These are phyloP conservation scores for Callaeas wilsoni DNA, from an alignment of 2,113 vertebrate genomes.

Conservation along the genomic window DNA sequence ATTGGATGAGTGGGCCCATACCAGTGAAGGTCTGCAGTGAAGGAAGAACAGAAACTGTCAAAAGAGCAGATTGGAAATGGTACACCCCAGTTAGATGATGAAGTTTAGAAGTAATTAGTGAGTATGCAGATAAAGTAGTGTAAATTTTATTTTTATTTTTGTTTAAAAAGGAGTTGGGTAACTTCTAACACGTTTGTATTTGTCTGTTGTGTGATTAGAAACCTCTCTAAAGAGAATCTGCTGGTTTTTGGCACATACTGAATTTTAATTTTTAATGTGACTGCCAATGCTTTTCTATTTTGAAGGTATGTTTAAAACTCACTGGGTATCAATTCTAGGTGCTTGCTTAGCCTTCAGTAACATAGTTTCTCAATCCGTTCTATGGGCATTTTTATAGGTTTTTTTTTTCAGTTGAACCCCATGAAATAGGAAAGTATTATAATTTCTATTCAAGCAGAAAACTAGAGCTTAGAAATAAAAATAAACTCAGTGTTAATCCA, in stretches of 20 bases:
- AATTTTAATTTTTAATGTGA: neutral
- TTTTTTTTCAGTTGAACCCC: neutral
- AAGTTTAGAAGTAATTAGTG: neutral
- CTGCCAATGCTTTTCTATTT: neutral
- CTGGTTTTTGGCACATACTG: neutral
- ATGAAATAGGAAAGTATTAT: neutral
- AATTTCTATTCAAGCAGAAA: neutral
- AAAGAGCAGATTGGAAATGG: neutral
- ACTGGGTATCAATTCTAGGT: neutral
- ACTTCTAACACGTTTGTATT: neutral
- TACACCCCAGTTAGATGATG: neutral
- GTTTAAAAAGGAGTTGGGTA: neutral
- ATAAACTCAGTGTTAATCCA: neutral
- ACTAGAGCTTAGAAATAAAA: neutral
- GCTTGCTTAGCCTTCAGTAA: neutral
- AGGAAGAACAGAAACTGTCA: neutral
- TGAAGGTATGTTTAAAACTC: neutral
- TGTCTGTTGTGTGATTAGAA: neutral
- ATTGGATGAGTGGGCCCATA: neutral
- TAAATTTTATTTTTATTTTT: neutral
- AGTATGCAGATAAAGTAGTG: neutral
- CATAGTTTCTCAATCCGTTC: neutral
- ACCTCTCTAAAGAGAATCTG: neutral
- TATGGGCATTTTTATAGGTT: neutral
- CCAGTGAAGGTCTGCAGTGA: neutral